A percentile compares a stretch with the other conserved stretches of the same genome.
Conservation (phyloP, 2,888 invertebrate genomes). For the Ceratothoa steindachneri region DNA sequence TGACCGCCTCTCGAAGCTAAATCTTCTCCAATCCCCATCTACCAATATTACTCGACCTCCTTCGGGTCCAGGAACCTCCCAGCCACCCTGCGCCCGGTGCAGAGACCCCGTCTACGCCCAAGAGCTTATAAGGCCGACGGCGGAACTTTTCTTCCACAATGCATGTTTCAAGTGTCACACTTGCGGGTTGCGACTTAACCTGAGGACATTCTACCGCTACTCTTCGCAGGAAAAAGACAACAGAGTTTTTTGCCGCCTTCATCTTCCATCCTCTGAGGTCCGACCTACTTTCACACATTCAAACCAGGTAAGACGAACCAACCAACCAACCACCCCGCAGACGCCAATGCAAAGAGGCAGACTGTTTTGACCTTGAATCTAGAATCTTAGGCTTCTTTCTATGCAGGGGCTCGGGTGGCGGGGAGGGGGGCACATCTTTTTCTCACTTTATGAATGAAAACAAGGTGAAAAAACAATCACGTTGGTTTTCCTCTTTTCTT, state of each 20-base stretch:
- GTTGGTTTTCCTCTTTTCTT: too few species aligned
- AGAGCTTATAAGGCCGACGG: conserved; percentile 31
- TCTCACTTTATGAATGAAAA: too few species aligned
- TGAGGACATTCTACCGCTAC: conserved; percentile 37
- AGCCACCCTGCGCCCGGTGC: conserved; percentile 41
- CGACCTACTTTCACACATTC: not conserved
- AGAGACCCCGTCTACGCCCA: conserved; percentile 38
- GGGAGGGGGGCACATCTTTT: too few species aligned
- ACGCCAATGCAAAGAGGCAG: too few species aligned
- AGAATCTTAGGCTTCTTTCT: too few species aligned
- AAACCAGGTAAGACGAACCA: not conserved
- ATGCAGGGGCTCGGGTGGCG: too few species aligned
- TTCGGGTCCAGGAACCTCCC: not conserved
- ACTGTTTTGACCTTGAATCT: too few species aligned
- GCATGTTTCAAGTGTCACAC: conserved; percentile 41
- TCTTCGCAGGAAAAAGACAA: conserved; percentile 31
- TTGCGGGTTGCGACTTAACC: conserved; percentile 38
- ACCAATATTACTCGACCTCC: conserved; percentile 5
- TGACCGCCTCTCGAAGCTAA: conserved; percentile 35
- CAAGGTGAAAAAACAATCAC: too few species aligned
- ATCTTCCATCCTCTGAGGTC: conserved; percentile 35
- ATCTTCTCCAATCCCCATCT: conserved; percentile 10
- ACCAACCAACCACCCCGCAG: too few species aligned
- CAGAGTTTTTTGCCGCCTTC: conserved; percentile 37
- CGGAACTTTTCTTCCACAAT: conserved; percentile 32